Evolutionary conservation across 2,797 vertebrate genomes (phyloP).

Genomic region (Coluber constrictor): DNA sequence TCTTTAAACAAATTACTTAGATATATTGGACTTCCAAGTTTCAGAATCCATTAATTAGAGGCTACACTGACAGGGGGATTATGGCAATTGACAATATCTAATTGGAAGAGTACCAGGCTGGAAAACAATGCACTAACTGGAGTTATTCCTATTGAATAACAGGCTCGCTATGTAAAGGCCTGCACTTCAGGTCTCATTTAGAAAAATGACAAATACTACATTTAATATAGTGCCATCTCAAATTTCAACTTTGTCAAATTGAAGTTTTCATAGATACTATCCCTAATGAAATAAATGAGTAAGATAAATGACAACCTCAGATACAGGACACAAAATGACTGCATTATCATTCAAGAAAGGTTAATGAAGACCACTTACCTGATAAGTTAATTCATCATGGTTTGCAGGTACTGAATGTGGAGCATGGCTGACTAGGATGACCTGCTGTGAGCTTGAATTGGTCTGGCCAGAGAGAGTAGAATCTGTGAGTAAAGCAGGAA

Average conservation of each 20-base stretch:
- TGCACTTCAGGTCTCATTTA: not conserved
- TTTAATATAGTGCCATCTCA: not conserved
- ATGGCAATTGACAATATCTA: not conserved
- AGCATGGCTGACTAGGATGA: slow-evolving; percentile 89
- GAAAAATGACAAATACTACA: not conserved
- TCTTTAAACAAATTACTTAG: not conserved
- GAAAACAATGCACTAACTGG: not conserved
- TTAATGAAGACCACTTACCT: slow-evolving; percentile 65
- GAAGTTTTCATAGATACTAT: not conserved
- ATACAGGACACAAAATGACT: not conserved
- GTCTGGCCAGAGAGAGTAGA: slow-evolving; percentile 76
- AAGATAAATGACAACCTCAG: not conserved
- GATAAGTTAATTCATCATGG: slow-evolving; percentile 78
- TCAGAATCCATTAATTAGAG: not conserved
- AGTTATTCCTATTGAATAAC: not conserved
- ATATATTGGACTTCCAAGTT: not conserved
- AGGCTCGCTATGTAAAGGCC: not conserved
- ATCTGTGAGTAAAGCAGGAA: slow-evolving; percentile 85
- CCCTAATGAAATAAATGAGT: slow-evolving; percentile 2
- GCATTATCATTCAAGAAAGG: not conserved
- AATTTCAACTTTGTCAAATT: not conserved
- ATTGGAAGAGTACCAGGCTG: not conserved
- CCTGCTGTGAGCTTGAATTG: slow-evolving; percentile 78
- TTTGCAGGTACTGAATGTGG: slow-evolving; percentile 71
- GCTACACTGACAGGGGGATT: not conserved